Evolutionary conservation across 2,888 invertebrate genomes (phyloP), one percentile per base, ranked within the genome.

Genomic region (Eudasyphora cyanicolor): DNA sequence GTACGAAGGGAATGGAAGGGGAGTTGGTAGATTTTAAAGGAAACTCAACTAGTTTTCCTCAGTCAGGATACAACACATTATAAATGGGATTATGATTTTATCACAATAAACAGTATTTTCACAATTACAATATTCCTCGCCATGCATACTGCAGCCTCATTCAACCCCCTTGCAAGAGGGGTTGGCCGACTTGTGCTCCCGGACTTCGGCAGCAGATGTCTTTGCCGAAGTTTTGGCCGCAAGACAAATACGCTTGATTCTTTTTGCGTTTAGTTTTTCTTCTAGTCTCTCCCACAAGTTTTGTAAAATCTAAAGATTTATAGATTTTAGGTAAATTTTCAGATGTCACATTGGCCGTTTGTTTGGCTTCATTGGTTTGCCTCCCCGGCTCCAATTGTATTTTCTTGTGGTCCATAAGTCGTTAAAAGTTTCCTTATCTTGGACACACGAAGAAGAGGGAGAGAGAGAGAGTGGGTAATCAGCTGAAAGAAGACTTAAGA

Each of bases 31-130:
- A n/a, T n/a, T n/a, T n/a, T n/a, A n/a, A n/a, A n/a, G 21, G 57
- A 38, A 76, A 81, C 69, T 81, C 71, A 84, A 84, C 84, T 81
- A 76, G 78, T 84, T 83, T 74, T 62, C 21, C 69, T 84, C 69
- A 19, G 21, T 14, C 67, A 67, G 67, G 42, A 67, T n/a, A n/a
- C n/a, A n/a, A n/a, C 89, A 90, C 87, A 88, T 89, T 90, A 91
- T 91, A 92, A 92, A 92, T 91, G 92, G 92, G 92, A 92, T 92
- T 92, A 92, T 91, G 92, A 92, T 92, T 92, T 92, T 92, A 92
- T 92, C 92, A 90, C 88, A 79, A 79, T 82, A 85, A 82, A 84
- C 84, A 84, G 81, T 76, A 78, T 81, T 76, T 81, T 73, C 27
- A 79, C 78, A 78, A 78, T 75, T 75, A 64, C 32, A 75, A 64